Evolutionary conservation across 2,888 invertebrate species (phyloP), one percentile per base, ranked within the genome.

Genomic region (Chloroclystis v-ata): DNA sequence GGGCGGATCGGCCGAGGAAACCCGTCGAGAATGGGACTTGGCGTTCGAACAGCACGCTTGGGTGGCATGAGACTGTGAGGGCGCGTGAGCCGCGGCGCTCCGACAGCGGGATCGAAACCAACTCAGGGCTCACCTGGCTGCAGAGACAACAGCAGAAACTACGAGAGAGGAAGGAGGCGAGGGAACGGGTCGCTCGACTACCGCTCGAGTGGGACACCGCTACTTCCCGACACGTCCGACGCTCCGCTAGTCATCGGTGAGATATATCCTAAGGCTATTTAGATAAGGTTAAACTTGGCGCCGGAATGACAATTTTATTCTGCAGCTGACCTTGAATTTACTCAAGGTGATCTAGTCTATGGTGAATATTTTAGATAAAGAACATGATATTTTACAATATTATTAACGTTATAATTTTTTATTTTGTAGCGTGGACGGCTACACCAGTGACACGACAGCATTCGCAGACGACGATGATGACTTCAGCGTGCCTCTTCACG

Each of bases 71-170:
- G 51, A 77, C 61, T 4, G 50, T 67, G 3, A 68, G 82, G 6
- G 68, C 69, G 7, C 62, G 82, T 33, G 86, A 86, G 54, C 77
- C 83, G 0, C 69, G 84, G 6, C 71, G 84, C n/a, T 82, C 84
- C 1, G 85, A 84, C 57, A 79, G 82, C 41, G 72, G 71, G 28
- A 65, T 70, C 8, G 85, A 82, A 50, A 78, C 42, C 29, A 78
- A 78, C 54, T 82, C 87, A n/a, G 89, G 90, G 14, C 82, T 92
- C 56, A 93, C 95, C 44, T 95, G 95, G 95, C 89, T 95, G 52
- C 94, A 95, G 76, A 89, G 93, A 57, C 95, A 95, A 70, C 95
- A 95, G 69, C 91, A 94, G 72, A 95, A 95, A 72, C 89, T 95
- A 35, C 90, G 94, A 38, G 94, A 94, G 62, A 90, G 93, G 60